Percentiles rank a stretch among this genome's conserved stretches.
phyloP scores from a whole-genome alignment of 2,888 invertebrate genomes.

The Cheilosia urbana region DNA sequence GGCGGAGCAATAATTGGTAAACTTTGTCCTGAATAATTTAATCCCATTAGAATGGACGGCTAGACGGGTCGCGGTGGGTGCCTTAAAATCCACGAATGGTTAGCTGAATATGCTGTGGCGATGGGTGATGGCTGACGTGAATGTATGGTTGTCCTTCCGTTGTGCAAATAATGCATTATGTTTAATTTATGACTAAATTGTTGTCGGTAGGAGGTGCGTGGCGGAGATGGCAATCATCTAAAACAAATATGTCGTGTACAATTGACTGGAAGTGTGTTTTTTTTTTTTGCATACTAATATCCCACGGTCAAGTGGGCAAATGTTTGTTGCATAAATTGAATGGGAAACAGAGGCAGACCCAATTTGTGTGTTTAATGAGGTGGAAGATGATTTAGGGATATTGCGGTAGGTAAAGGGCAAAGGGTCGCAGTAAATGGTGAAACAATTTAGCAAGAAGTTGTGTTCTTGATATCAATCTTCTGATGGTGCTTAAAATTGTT shows the following conservation, averaged over 20 bases:
- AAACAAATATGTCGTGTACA: slow-evolving; percentile 1
- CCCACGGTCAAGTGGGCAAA: not conserved
- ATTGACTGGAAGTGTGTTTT: not conserved
- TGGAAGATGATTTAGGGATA: too few species aligned
- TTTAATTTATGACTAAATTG: slow-evolving; percentile 49
- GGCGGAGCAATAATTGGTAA: slow-evolving; percentile 60
- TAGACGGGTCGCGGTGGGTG: not conserved
- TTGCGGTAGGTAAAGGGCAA: too few species aligned
- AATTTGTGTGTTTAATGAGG: not conserved
- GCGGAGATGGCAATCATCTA: not conserved
- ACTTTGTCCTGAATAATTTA: slow-evolving; percentile 69
- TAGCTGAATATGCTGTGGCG: not conserved
- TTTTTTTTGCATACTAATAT: slow-evolving; percentile 1
- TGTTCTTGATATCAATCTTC: too few species aligned
- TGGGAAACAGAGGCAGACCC: too few species aligned
- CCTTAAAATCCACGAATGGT: not conserved
- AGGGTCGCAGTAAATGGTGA: too few species aligned
- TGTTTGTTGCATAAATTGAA: too few species aligned
- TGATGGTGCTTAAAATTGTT: too few species aligned
- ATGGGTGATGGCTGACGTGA: not conserved
- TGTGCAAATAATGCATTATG: slow-evolving; percentile 1
- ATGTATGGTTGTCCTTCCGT: not conserved
- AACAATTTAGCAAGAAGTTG: too few species aligned
- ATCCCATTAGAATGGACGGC: slow-evolving; percentile 55
- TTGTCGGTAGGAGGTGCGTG: not conserved